phyloP scores from a whole-genome alignment of 2,797 vertebrate genomes.

The Emys orbicularis region DNA sequence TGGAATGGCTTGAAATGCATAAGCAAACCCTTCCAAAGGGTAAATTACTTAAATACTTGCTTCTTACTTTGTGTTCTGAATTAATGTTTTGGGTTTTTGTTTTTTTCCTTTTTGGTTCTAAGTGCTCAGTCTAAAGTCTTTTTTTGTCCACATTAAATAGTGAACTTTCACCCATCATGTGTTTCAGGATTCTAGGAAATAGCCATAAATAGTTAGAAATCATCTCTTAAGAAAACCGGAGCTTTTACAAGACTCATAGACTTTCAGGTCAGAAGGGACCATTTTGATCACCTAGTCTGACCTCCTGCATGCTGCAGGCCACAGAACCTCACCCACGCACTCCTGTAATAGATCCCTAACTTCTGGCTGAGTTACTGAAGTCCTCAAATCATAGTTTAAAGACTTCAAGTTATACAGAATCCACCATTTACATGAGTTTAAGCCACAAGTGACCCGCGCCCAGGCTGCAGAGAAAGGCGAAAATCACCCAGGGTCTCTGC shows the following conservation, averaged over 20 bases:
- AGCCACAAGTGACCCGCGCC: background rate
- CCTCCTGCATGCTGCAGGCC: background rate
- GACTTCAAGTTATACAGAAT: background rate
- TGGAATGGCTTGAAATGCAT: conserved; percentile 64
- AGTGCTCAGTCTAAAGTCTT: conserved; percentile 11
- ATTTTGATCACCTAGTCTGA: background rate
- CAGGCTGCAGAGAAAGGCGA: background rate
- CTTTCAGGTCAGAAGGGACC: background rate
- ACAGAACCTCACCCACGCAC: background rate
- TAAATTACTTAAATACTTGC: conserved; percentile 44
- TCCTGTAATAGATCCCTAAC: background rate
- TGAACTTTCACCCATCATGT: background rate
- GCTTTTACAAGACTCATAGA: background rate
- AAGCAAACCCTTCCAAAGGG: conserved; percentile 41
- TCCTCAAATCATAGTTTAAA: background rate
- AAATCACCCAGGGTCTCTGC: background rate
- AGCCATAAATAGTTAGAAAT: background rate
- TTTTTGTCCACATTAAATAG: conserved; percentile 42
- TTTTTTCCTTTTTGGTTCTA: conserved; percentile 7
- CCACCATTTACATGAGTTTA: background rate
- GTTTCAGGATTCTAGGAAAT: background rate
- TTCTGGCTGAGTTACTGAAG: background rate
- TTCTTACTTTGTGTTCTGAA: conserved; percentile 2
- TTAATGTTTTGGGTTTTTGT: conserved; percentile 14
- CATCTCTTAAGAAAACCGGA: background rate